Evolutionary conservation across 1,140 invertebrate genomes (phyloP).

Genomic region (Triops longicaudatus): DNA sequence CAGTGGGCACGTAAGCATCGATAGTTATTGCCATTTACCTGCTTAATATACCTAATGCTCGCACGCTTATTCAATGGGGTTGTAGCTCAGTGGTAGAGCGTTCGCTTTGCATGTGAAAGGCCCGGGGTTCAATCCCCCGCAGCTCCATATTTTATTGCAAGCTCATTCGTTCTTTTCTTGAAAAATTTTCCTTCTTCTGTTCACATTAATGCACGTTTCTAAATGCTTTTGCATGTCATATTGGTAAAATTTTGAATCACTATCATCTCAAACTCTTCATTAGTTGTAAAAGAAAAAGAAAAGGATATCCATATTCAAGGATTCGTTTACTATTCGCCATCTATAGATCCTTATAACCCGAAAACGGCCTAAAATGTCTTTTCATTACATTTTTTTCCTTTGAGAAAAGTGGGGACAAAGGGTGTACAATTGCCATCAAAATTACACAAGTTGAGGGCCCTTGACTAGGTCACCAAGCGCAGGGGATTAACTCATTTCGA

Average conservation of each 20-base stretch:
- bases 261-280: background rate
- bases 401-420: background rate
- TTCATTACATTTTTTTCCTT: background rate
- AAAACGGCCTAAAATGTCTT: background rate
- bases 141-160: conserved; percentile 51
- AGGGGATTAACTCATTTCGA: background rate
- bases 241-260: conserved; percentile 33
- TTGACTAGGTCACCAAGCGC: conserved; percentile 10
- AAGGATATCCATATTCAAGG: too few species aligned
- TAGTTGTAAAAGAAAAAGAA: background rate
- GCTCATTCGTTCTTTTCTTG: too few species aligned
- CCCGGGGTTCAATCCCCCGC: conserved; percentile 77
- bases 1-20: background rate
- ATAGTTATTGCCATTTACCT: background rate
- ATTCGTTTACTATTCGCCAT: background rate
- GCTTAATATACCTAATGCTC: background rate
- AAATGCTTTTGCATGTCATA: too few species aligned
- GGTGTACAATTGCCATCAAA: background rate
- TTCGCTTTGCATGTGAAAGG: conserved; percentile 90
- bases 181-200: too few species aligned
- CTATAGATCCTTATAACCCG: background rate
- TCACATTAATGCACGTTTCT: too few species aligned
- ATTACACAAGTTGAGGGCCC: background rate
- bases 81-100: conserved; percentile 81
- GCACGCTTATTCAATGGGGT: conserved; percentile 42